These are phyloP conservation scores for Theristicus caerulescens DNA, from an alignment of 2,113 vertebrate genomes.

Conservation along the genomic window DNA sequence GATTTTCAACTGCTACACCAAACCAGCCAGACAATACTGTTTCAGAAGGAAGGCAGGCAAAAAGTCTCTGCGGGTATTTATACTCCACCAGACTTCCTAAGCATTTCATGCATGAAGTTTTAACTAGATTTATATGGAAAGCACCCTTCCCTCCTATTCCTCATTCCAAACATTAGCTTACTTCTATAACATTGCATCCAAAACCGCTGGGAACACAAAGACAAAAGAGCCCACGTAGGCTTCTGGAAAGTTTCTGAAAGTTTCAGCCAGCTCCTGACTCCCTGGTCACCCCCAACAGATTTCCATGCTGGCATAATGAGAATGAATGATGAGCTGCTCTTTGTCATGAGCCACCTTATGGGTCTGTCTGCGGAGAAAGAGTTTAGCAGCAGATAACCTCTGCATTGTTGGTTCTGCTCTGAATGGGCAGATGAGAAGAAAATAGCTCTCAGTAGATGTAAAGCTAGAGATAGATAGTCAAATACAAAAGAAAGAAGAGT, in stretches of 20 bases:
- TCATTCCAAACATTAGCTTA: neutral
- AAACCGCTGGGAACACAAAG: neutral
- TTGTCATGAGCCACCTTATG: neutral
- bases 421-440: neutral
- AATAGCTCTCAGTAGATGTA: neutral
- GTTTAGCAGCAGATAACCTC: conserved; percentile 33
- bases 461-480: neutral
- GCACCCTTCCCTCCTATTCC: neutral
- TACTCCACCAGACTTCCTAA: neutral
- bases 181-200: neutral
- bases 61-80: neutral
- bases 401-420: neutral
- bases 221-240: neutral
- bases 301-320: neutral
- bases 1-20: neutral
- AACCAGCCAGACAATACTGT: neutral
- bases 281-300: neutral
- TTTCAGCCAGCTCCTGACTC: neutral
- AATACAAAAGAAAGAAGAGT: neutral
- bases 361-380: neutral
- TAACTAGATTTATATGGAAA: neutral
- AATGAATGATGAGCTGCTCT: neutral
- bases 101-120: neutral
- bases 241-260: conserved; percentile 26
- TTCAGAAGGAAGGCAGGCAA: neutral